Evolutionary conservation across 1,140 invertebrate genomes (phyloP), one percentile per base, ranked within the genome.

Genomic region (Riptortus pedestris): DNA sequence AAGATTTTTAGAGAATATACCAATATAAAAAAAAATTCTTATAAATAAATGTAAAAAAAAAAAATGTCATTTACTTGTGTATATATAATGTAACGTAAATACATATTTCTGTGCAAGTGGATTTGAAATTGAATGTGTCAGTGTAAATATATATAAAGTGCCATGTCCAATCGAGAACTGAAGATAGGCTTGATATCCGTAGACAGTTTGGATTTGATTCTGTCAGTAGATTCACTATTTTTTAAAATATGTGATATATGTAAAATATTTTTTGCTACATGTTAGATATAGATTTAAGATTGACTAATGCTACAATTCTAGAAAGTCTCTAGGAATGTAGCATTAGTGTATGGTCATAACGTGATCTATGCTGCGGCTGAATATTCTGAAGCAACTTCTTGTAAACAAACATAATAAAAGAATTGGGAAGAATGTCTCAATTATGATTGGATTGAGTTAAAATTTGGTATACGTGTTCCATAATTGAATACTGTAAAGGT

Each of bases 211-310:
- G 22, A 3, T 47, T 47, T 55, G 2, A 24, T 24, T 7, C 26
- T 55, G 18, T 55, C 4, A 24, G 51, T 55, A 55, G 51, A 14
- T 55, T 55, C 51, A 55, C 51, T 55, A 24, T 55, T 55, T 55
- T n/a, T 55, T 18, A 55, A 55, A 55, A 55, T 55, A 55, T 55
- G 51, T 55, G 51, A 55, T 55, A 55, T 55, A 24, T 55, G 24
- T 55, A 55, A 55, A 55, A 55, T 55, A 55, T 55, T 55, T 55
- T 55, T 55, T 55, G 51, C 51, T 55, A 55, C 51, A 55, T 55
- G 51, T 55, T 55, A 55, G 51, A 24, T 55, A 22, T 55, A 55
- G 51, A 55, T 55, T 55, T 24, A 12, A 24, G 48, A 27, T 24
- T 24, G 16, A 3, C 1, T 14, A 16, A 24, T 55, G 51, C 51